Evolutionary conservation across 2,888 invertebrate genomes (phyloP).

Genomic region (Ochropleura plecta): DNA sequence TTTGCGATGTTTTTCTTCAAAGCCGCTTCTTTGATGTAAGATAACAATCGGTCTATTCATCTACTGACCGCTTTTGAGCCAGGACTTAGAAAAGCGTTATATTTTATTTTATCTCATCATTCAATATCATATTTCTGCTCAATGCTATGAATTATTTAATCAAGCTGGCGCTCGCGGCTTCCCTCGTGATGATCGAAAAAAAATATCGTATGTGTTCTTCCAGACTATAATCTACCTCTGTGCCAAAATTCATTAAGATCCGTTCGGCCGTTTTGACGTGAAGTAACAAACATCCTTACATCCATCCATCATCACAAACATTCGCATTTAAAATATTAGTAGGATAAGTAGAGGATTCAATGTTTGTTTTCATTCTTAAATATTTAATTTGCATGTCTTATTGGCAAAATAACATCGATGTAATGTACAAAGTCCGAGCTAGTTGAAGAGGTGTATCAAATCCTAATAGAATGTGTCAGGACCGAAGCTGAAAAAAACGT

Average conservation of each 20-base stretch:
- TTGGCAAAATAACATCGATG: too few species aligned
- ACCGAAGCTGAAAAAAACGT: too few species aligned
- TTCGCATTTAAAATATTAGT: not conserved
- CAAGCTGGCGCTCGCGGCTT: not conserved
- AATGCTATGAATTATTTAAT: not conserved
- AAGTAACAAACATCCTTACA: too few species aligned
- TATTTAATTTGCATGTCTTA: not conserved
- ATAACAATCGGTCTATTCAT: conserved; percentile 50
- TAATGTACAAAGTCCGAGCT: too few species aligned
- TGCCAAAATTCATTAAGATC: too few species aligned
- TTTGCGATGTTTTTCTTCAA: conserved; percentile 23
- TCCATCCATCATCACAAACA: too few species aligned
- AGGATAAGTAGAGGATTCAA: not conserved
- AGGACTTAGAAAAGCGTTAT: not conserved
- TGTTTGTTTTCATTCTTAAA: conserved; percentile 6
- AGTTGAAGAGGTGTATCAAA: too few species aligned
- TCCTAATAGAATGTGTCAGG: too few species aligned
- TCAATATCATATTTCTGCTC: conserved; percentile 21
- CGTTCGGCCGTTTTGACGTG: too few species aligned
- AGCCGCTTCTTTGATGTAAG: conserved; percentile 38
- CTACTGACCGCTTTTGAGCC: conserved; percentile 20
- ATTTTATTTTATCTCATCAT: conserved; percentile 13
- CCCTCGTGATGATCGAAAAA: not conserved
- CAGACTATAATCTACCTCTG: too few species aligned
- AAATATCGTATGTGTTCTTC: too few species aligned